Conservation (phyloP, 2,797 vertebrate species). For the Siniperca obscura region DNA sequence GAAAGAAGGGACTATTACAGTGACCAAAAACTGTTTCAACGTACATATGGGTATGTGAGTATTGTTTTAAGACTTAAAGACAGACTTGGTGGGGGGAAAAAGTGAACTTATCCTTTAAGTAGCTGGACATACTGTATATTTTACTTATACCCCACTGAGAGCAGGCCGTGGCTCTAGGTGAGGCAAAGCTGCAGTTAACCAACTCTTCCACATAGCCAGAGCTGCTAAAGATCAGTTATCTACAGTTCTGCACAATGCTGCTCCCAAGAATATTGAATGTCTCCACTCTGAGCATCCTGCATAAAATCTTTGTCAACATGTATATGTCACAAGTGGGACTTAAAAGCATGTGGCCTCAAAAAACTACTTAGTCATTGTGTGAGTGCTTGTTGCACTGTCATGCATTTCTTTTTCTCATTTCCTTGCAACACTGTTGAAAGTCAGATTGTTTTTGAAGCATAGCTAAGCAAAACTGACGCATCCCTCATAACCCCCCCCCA, state of each 20-base stretch:
- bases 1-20: neutral
- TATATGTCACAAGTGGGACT: constrained; percentile 28
- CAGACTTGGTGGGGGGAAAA: neutral
- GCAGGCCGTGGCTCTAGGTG: neutral
- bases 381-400: constrained; percentile 12
- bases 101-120: neutral
- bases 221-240: neutral
- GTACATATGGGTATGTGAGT: neutral
- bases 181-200: neutral
- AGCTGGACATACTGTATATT: too few species aligned
- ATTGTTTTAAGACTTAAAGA: too few species aligned
- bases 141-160: neutral
- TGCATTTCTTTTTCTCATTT: constrained; percentile 26
- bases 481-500: constrained; percentile 1
- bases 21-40: neutral
- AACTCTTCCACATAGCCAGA: neutral
- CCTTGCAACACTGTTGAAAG: constrained; percentile 13
- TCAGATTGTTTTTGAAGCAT: constrained; percentile 37
- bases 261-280: neutral
- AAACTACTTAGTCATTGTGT: neutral
- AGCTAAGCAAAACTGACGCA: constrained; percentile 47
- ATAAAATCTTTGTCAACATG: constrained; percentile 15
- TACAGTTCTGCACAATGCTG: neutral
- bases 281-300: neutral
- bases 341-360: constrained; percentile 26